A percentile compares a stretch with the other conserved stretches of the same genome.
Evolutionary conservation across 2,888 invertebrate species (phyloP).

Genomic region (Micoletzkya japonica): DNA sequence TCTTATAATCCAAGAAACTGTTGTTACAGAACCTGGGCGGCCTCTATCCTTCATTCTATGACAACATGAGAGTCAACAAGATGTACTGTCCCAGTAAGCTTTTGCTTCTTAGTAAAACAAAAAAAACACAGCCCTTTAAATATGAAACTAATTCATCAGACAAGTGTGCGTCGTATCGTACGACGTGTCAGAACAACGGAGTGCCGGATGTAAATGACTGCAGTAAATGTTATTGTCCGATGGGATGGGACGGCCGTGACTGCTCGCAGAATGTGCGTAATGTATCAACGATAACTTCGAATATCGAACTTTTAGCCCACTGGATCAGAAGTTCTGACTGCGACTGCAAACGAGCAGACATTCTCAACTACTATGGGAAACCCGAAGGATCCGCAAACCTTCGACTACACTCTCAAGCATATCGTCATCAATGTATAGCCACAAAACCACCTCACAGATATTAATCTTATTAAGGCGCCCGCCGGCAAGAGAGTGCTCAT

Average conservation of each 20-base stretch:
- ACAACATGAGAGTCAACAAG: conserved; percentile 3
- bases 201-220: conserved; percentile 7
- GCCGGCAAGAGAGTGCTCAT: not conserved
- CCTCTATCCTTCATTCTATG: conserved; percentile 24
- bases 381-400: not conserved
- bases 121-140: too few species aligned
- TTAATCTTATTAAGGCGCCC: conserved; percentile 8
- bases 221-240: not conserved
- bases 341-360: not conserved
- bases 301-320: not conserved
- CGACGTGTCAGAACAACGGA: not conserved
- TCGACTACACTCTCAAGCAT: conserved; percentile 1
- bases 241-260: not conserved
- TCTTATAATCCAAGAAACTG: too few species aligned
- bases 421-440: conserved; percentile 2
- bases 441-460: not conserved
- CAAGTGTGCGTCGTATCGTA: not conserved
- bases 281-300: not conserved
- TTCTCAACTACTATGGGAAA: not conserved
- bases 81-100: conserved; percentile 21
- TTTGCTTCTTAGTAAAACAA: not conserved
- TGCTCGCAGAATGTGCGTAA: not conserved
- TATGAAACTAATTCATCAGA: too few species aligned
- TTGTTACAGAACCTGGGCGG: conserved; percentile 15
- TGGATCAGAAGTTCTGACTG: not conserved